Evolutionary conservation across 1,140 invertebrate genomes (phyloP), one percentile per base, ranked within the genome.

Genomic region (Akabosia matsudoensis): DNA sequence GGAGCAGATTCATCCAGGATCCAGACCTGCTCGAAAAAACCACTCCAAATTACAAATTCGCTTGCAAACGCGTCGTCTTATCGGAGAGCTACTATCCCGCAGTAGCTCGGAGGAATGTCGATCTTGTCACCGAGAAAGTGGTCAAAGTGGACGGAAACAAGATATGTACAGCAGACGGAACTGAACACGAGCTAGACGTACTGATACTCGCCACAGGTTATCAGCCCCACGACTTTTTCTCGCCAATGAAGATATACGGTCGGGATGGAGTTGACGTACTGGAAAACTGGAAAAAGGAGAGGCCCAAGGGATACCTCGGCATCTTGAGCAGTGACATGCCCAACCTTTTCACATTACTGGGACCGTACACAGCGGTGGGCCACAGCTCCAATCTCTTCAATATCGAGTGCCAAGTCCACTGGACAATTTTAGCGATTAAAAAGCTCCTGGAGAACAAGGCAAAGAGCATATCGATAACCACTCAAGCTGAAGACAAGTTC

Each of bases 121-220:
- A 67, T 7, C 61, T 67, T 2, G 61, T 67, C 7, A 67, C 61
- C 3, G 30, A 67, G 4, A 67, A 67, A 67, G n/a, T 67, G 4
- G 7, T 30, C 26, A 30, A 7, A 1, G 61, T 67, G 7, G 24
- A 10, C 1, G 61, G 61, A 30, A 67, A 67, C 61, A 7, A 16
- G 24, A 4, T 67, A 4, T 4, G 7, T 3, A 30, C 22, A 7
- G 10, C 4, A 10, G 61, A 67, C 22, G 30, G 22, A 7, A 31
- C 13, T 14, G 28, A 7, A 7, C 7, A 4, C 4, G 61, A 67
- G 28, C 28, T 67, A 3, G 61, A 67, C 61, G 61, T 67, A n/a
- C 34, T 79, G 1, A 70, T 79, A 24, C 61, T 79, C 28, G 74
- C 74, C 1, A 79, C 78, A 1, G 78, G 78, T 13, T 79, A 73